Conservation (phyloP, 2,888 invertebrate genomes). For the Mythimna albipuncta region DNA sequence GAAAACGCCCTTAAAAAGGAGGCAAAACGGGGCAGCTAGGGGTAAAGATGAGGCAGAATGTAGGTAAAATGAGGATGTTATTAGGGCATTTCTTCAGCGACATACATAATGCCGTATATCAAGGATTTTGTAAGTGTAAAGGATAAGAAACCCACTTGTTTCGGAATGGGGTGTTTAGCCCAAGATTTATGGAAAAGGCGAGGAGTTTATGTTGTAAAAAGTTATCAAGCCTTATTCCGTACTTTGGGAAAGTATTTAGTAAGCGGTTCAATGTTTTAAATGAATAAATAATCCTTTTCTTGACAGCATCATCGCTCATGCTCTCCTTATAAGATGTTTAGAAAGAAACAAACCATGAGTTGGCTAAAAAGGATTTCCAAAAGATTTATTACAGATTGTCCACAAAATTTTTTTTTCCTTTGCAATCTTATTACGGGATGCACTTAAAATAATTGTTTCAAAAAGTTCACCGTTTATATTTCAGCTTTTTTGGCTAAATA, state of each 20-base stretch:
- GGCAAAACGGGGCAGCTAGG: background rate
- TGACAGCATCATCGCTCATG: background rate
- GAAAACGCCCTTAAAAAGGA: conserved; percentile 35
- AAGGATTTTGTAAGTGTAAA: conserved; percentile 41
- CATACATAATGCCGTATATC: conserved; percentile 36
- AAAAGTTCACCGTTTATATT: too few species aligned
- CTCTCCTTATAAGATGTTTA: background rate
- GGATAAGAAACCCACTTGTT: conserved; percentile 33
- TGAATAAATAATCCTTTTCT: conserved; percentile 30
- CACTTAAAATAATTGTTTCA: too few species aligned
- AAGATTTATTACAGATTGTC: background rate
- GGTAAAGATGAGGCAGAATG: background rate
- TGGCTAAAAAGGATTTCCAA: background rate
- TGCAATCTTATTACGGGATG: too few species aligned
- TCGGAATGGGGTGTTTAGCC: conserved; percentile 23
- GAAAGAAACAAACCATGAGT: background rate
- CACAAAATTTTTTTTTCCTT: too few species aligned
- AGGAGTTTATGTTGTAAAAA: conserved; percentile 36
- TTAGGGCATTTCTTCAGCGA: conserved; percentile 46
- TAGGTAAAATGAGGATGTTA: conserved; percentile 39
- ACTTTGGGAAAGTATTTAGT: conserved; percentile 8
- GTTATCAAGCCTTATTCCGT: conserved; percentile 49
- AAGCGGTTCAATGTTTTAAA: conserved; percentile 16
- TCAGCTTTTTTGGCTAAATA: too few species aligned
- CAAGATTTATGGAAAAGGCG: conserved; percentile 44